Percentiles rank a stretch among this genome's conserved stretches.
Conservation (phyloP, 2,888 invertebrate species). For the Drosophila colorata region DNA sequence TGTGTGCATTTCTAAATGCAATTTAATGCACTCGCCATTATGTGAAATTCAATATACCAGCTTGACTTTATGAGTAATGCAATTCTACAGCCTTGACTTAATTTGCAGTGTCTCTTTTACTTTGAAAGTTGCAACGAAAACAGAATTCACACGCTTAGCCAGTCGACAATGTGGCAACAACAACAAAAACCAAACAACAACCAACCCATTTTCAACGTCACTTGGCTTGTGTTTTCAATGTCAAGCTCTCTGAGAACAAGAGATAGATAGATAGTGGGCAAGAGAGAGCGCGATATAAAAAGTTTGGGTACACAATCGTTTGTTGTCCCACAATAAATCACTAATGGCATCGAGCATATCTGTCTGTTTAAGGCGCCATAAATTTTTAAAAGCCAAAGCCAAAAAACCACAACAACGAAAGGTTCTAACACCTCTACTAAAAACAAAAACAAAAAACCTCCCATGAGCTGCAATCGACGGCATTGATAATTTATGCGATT, state of each 20-base stretch:
- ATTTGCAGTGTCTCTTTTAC: conserved; percentile 74
- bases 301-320: conserved; percentile 53
- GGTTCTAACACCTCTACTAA: conserved; percentile 73
- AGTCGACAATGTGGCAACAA: conserved; percentile 51
- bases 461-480: conserved; percentile 46
- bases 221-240: conserved; percentile 72
- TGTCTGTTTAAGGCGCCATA: conserved; percentile 76
- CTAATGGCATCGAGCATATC: conserved; percentile 68
- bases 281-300: not conserved
- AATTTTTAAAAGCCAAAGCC: conserved; percentile 55
- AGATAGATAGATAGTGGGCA: conserved; percentile 4
- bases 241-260: conserved; percentile 41
- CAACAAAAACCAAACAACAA: conserved; percentile 21
- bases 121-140: conserved; percentile 79
- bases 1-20: conserved; percentile 40
- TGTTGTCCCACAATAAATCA: conserved; percentile 76
- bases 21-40: conserved; percentile 52
- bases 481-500: conserved; percentile 72
- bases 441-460: conserved; percentile 11
- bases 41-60: conserved; percentile 58
- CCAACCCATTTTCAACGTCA: conserved; percentile 58
- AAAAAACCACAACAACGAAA: conserved; percentile 45
- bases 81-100: conserved; percentile 70
- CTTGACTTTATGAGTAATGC: conserved; percentile 69
- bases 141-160: conserved; percentile 72